Evolutionary conservation across 2,797 vertebrate species (phyloP).

Genomic region (Neosalanx taihuensis): DNA sequence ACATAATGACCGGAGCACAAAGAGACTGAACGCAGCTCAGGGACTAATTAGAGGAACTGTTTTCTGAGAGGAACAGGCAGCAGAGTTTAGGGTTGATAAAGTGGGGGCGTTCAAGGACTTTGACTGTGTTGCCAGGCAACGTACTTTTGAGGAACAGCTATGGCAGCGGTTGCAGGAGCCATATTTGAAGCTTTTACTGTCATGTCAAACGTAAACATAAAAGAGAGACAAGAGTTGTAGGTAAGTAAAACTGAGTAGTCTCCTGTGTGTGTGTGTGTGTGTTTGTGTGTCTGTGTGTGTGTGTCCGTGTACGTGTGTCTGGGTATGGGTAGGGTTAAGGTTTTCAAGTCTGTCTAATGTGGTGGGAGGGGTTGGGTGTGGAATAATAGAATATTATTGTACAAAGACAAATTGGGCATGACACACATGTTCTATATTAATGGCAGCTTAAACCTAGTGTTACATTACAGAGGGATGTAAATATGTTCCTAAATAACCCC

Average conservation of each 20-base stretch:
- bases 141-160: constrained; percentile 38
- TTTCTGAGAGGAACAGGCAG: constrained; percentile 21
- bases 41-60: constrained; percentile 40
- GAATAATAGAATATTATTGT: neutral
- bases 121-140: constrained; percentile 42
- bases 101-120: constrained; percentile 5
- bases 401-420: constrained; percentile 5
- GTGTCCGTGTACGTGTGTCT: neutral
- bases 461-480: neutral
- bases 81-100: neutral
- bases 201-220: constrained; percentile 39
- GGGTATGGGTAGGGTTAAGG: neutral
- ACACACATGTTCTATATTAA: constrained; percentile 6
- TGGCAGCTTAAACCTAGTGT: neutral
- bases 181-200: constrained; percentile 17
- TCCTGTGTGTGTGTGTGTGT: neutral
- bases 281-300: neutral
- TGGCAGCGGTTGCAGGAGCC: constrained; percentile 25
- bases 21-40: constrained; percentile 34
- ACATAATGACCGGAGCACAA: constrained; percentile 43
- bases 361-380: constrained; percentile 3
- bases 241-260: neutral
- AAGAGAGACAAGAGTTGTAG: constrained; percentile 36
- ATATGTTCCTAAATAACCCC: neutral
- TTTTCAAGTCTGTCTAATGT: neutral